Evolutionary conservation across 2,888 invertebrate genomes (phyloP).

Genomic region (Punctoribates punctum): DNA sequence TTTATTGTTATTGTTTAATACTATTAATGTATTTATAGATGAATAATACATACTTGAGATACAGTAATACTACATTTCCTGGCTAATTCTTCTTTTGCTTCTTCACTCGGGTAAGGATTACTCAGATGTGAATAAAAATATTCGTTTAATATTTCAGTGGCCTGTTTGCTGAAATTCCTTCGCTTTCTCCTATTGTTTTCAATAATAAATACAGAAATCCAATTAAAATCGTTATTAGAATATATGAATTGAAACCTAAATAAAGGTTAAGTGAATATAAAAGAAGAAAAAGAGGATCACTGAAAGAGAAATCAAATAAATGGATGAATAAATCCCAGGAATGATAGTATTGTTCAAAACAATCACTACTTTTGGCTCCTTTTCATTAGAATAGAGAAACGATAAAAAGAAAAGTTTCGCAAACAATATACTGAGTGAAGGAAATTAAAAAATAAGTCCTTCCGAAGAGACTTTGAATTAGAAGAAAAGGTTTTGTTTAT

Average conservation of each 20-base stretch:
- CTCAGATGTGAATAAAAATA: constrained; percentile 99
- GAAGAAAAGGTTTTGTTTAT: background rate
- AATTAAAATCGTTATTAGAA: constrained; percentile 39
- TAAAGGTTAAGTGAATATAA: constrained; percentile 8
- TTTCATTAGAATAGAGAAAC: constrained; percentile 24
- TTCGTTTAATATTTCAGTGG: constrained; percentile 98
- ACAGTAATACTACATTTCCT: constrained; percentile 98
- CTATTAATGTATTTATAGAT: background rate
- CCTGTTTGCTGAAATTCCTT: constrained; percentile 99
- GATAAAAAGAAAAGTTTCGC: background rate
- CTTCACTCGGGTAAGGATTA: constrained; percentile 99
- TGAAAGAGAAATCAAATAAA: constrained; percentile 27
- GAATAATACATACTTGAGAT: constrained; percentile 66
- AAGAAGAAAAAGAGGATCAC: constrained; percentile 37
- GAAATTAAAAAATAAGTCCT: background rate
- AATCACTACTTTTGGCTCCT: constrained; percentile 41
- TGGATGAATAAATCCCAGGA: constrained; percentile 27
- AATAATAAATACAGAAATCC: constrained; percentile 22
- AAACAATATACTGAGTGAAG: background rate
- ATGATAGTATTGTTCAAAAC: constrained; percentile 42
- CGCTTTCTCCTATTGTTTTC: constrained; percentile 65
- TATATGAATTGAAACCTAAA: constrained; percentile 41
- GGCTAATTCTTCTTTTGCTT: constrained; percentile 98
- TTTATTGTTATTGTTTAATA: background rate
- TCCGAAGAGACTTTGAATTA: background rate